Evolutionary conservation across 2,797 vertebrate genomes (phyloP).

Genomic region (Tragopan temminckii): DNA sequence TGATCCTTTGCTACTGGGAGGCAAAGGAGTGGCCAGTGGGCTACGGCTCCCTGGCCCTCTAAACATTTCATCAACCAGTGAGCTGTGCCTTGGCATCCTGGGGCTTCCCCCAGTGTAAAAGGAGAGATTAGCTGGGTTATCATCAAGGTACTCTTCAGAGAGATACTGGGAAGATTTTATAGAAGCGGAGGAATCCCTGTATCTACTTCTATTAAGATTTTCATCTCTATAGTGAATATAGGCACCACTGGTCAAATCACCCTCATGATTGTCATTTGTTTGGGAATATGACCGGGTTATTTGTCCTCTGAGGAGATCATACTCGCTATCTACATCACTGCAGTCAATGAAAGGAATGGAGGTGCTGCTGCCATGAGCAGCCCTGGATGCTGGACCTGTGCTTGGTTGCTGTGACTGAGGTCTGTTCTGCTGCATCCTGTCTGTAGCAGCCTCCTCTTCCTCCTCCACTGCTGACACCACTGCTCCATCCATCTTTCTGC

Average conservation of each 20-base stretch:
- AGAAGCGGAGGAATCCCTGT: conserved; percentile 82
- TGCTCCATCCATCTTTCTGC: conserved; percentile 74
- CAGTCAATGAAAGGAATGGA: conserved; percentile 91
- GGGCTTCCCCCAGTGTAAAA: conserved; percentile 83
- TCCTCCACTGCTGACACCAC: conserved; percentile 67
- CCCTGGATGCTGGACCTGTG: conserved; percentile 93
- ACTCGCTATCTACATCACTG: conserved; percentile 90
- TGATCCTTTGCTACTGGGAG: conserved; percentile 81
- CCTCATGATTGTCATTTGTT: conserved; percentile 86
- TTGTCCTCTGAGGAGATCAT: conserved; percentile 84
- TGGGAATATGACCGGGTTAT: conserved; percentile 84
- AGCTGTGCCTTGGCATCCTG: conserved; percentile 83
- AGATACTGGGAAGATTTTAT: conserved; percentile 78
- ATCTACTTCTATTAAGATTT: conserved; percentile 73
- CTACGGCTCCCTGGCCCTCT: conserved; percentile 77
- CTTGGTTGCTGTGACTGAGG: conserved; percentile 86
- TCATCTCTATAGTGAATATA: conserved; percentile 82
- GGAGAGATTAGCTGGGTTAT: conserved; percentile 80
- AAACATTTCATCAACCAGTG: conserved; percentile 83
- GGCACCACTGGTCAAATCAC: conserved; percentile 81
- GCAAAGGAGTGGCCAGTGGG: conserved; percentile 77
- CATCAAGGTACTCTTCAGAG: conserved; percentile 84
- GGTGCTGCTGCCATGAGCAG: conserved; percentile 87
- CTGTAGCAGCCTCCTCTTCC: conserved; percentile 80
- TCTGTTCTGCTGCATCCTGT: conserved; percentile 80